Evolutionary conservation across 2,888 invertebrate species (phyloP).

Genomic region (Sepiola atlantica): DNA sequence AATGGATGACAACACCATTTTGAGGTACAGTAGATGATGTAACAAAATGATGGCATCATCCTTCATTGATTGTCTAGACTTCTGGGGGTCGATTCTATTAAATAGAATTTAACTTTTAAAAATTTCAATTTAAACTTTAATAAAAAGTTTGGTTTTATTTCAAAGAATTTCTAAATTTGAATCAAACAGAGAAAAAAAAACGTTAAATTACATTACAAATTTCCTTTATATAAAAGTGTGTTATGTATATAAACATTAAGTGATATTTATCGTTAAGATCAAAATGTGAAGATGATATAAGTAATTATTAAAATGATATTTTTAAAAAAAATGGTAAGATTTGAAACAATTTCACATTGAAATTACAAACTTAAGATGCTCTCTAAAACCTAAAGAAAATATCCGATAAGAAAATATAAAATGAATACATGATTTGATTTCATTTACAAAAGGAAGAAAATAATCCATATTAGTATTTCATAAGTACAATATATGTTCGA

Average conservation of each 20-base stretch:
- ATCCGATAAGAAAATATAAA: background rate
- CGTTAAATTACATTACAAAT: background rate
- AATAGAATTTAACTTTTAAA: too few species aligned
- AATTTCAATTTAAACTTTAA: background rate
- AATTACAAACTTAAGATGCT: background rate
- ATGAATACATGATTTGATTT: background rate
- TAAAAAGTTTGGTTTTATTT: background rate
- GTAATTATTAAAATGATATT: too few species aligned
- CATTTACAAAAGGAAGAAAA: background rate
- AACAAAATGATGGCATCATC: too few species aligned
- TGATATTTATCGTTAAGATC: background rate
- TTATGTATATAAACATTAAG: too few species aligned
- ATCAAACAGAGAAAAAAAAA: background rate
- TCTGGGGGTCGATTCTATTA: too few species aligned
- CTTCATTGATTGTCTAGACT: too few species aligned
- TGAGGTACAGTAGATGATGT: too few species aligned
- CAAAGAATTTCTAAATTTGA: background rate
- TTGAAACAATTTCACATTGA: background rate
- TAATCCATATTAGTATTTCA: background rate
- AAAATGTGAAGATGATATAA: background rate
- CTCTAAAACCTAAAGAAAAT: background rate
- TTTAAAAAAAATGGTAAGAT: too few species aligned
- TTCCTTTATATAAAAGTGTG: background rate
- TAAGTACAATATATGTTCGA: background rate
- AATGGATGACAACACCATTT: too few species aligned